Conservation (phyloP, 2,797 vertebrate species). For the Fratercula arctica region DNA sequence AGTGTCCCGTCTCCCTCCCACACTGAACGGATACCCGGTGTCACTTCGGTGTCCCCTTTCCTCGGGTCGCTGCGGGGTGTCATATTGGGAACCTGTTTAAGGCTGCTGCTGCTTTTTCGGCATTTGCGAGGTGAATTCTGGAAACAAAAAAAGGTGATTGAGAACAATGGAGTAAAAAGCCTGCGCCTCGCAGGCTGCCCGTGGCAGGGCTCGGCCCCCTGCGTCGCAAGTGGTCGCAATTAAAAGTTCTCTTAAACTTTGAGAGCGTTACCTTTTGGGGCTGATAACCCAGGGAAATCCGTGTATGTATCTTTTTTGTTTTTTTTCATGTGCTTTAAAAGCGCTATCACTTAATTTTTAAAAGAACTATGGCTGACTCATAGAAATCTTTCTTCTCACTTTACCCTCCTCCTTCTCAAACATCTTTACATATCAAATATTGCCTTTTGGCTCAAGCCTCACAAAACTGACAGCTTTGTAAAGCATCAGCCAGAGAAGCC, state of each 20-base stretch:
- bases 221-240: fast-evolving
- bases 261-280: background rate
- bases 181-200: background rate
- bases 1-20: background rate
- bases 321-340: constrained; percentile 28
- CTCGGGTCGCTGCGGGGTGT: fast-evolving
- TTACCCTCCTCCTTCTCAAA: constrained; percentile 58
- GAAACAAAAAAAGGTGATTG: background rate
- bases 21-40: fast-evolving
- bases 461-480: constrained; percentile 61
- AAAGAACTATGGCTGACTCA: constrained; percentile 48
- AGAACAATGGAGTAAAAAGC: constrained; percentile 42
- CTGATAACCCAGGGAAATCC: constrained; percentile 24
- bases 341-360: constrained; percentile 40
- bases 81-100: background rate
- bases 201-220: background rate
- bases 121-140: background rate
- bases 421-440: constrained; percentile 63
- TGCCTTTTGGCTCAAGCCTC: constrained; percentile 61
- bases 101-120: background rate
- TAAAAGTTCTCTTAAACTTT: constrained; percentile 43
- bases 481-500: constrained; percentile 36
- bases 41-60: background rate
- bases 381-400: constrained; percentile 48
- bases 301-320: background rate